phyloP scores from a whole-genome alignment of 2,113 vertebrate species.

The Dunckerocampus dactyliophorus region DNA sequence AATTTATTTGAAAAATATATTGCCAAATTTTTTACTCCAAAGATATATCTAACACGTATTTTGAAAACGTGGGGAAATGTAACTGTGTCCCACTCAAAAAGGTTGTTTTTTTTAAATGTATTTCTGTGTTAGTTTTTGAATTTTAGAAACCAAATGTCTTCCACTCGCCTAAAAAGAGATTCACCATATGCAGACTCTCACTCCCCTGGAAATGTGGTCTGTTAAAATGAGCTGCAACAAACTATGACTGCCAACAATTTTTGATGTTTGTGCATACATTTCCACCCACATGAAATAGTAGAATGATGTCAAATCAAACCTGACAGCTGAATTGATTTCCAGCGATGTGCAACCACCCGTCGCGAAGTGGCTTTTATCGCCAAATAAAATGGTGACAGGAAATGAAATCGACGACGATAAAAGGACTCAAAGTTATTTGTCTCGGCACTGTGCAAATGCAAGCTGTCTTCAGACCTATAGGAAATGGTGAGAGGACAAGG shows the following conservation, averaged over 20 bases:
- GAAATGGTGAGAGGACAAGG: conserved; percentile 17
- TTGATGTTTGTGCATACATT: too few relatives aligned
- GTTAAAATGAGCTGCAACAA: too few relatives aligned
- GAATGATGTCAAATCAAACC: not conserved
- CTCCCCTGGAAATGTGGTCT: too few relatives aligned
- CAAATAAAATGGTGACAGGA: conserved; percentile 41
- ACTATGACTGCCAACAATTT: too few relatives aligned
- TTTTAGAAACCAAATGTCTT: not conserved
- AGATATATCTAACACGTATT: too few relatives aligned
- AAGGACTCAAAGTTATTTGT: conserved; percentile 28
- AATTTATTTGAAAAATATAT: too few relatives aligned
- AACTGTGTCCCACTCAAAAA: conserved; percentile 14
- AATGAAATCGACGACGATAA: conserved; percentile 45
- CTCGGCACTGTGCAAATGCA: conserved; percentile 5
- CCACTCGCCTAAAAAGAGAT: conserved; percentile 16
- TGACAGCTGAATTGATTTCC: not conserved
- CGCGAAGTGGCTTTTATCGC: conserved; percentile 21
- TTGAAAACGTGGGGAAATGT: too few relatives aligned
- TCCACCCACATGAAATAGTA: not conserved
- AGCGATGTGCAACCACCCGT: conserved; percentile 8
- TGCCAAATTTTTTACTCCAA: too few relatives aligned
- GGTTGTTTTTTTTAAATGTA: too few relatives aligned
- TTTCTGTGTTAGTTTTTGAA: not conserved
- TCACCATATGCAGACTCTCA: too few relatives aligned
- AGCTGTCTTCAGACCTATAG: conserved; percentile 9